Evolutionary conservation across 2,888 invertebrate genomes (phyloP), one percentile per base, ranked within the genome.

Genomic region (Ametastegia equiseti): DNA sequence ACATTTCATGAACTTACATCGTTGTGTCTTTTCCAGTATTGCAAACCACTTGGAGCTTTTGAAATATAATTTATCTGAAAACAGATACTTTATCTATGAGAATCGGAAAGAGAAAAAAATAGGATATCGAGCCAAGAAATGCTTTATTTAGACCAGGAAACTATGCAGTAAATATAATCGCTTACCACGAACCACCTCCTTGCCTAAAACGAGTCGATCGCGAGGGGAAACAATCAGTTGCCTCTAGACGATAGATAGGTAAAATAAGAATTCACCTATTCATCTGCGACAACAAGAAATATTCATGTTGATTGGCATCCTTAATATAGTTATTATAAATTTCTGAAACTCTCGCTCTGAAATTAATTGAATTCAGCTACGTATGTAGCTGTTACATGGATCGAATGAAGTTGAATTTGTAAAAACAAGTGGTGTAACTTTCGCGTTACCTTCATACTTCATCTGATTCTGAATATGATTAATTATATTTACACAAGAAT

Each of bases 401-500:
- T 27, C 15, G 6, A 60, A 60, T 60, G 15, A 60, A 60, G 15
- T 30, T 30, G 60, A 60, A 60, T 60, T 60, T 60, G 4, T 30
- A 30, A 15, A 27, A 30, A 60, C 30, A 60, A 30, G 30, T 60
- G 6, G 60, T 60, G 60, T 6, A 0, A 60, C 30, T 30, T 11
- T 60, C 30, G 30, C 15, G 15, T 15, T 60, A 15, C 13, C n/a
- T 60, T 60, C 1, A 30, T 23, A 60, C 15, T 60, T 30, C 15
- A 60, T 60, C 27, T 60, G 60, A 15, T 30, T 60, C 36, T 39
- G 13, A 67, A 67, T 19, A 67, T 67, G 39, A 67, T 67, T 47
- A 27, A 71, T 47, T 71, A 71, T 71, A 71, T 71, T 71, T 47
- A 71, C 71, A 71, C 7, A n/a, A 19, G 42, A 69, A 67, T 39